Evolutionary conservation across 1,140 invertebrate species (phyloP).

Genomic region (Drosophila arawakana): DNA sequence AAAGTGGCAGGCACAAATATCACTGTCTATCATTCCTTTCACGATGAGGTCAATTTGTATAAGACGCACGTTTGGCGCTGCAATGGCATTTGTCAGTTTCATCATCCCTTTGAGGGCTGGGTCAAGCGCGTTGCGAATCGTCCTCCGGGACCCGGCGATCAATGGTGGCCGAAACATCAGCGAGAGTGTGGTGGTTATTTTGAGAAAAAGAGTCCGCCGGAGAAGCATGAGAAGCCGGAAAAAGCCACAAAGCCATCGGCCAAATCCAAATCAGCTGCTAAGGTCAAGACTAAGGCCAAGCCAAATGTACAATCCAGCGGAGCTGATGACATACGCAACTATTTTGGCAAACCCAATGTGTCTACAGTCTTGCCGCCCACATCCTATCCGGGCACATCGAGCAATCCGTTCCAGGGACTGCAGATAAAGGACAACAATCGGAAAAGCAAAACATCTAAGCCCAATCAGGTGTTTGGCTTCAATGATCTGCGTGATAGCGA

Average conservation of each 20-base stretch:
- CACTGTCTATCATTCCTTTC: slow-evolving; percentile 95
- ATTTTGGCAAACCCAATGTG: slow-evolving; percentile 45
- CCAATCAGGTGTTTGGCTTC: slow-evolving; percentile 33
- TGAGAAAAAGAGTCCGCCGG: slow-evolving; percentile 88
- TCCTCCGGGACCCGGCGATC: slow-evolving; percentile 94
- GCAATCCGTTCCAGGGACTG: slow-evolving; percentile 43
- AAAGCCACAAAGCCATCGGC: not conserved
- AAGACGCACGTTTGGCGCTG: slow-evolving; percentile 98
- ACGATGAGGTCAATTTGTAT: slow-evolving; percentile 94
- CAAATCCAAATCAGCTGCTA: not conserved
- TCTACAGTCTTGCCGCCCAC: slow-evolving; percentile 51
- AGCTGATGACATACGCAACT: slow-evolving; percentile 43
- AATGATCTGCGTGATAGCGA: slow-evolving; percentile 42
- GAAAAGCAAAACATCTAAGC: slow-evolving; percentile 29
- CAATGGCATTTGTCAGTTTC: slow-evolving; percentile 93
- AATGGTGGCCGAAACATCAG: slow-evolving; percentile 95
- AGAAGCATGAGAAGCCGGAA: slow-evolving; percentile 3
- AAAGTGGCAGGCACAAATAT: slow-evolving; percentile 93
- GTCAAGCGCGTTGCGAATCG: slow-evolving; percentile 92
- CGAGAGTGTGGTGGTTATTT: slow-evolving; percentile 93
- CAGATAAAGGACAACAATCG: not conserved
- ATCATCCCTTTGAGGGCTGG: slow-evolving; percentile 94
- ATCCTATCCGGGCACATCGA: slow-evolving; percentile 57
- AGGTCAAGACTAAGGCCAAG: slow-evolving; percentile 26
- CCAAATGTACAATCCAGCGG: not conserved